Percentiles rank a stretch among this genome's conserved stretches.
These are phyloP conservation scores for Delphinapterus leucas DNA, from an alignment of 2,113 vertebrate genomes.

Conservation along the genomic window DNA sequence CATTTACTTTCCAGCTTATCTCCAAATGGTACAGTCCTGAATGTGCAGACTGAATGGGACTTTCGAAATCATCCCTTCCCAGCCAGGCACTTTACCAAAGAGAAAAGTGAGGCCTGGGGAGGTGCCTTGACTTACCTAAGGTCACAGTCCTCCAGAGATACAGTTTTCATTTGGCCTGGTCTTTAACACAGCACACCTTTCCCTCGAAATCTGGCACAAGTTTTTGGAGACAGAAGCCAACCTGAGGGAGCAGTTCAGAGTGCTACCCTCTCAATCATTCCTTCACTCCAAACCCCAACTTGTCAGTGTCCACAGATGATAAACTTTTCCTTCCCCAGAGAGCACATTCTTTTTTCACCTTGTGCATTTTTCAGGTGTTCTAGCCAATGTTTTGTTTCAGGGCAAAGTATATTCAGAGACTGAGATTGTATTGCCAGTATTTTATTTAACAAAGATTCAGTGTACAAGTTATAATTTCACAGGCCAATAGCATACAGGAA, in stretches of 20 bases:
- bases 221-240: neutral
- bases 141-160: neutral
- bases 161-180: neutral
- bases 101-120: neutral
- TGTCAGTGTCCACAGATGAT: neutral
- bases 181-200: neutral
- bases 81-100: neutral
- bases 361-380: neutral
- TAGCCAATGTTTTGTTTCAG: neutral
- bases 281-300: neutral
- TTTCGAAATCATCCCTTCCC: neutral
- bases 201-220: neutral
- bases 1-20: conserved; percentile 22
- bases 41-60: neutral
- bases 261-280: neutral
- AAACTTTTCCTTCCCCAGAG: neutral
- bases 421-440: neutral
- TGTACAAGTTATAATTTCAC: neutral
- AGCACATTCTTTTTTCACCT: neutral
- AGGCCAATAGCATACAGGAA: neutral
- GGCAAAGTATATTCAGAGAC: neutral
- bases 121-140: neutral
- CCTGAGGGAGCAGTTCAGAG: neutral
- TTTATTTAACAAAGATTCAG: neutral
- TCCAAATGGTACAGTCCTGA: neutral